phyloP scores from a whole-genome alignment of 1,140 invertebrate species.

The Rhagoletis zephyria region DNA sequence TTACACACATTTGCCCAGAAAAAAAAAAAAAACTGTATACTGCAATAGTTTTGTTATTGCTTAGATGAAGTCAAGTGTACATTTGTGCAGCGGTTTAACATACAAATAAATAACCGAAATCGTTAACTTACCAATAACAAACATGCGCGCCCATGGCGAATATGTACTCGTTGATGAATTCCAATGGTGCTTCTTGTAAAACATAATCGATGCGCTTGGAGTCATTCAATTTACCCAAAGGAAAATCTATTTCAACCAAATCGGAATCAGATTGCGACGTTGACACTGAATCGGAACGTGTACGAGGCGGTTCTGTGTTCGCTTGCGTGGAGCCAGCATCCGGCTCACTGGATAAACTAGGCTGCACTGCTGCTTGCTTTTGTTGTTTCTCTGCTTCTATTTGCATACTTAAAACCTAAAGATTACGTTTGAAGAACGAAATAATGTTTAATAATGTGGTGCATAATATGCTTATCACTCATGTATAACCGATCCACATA shows the following conservation, averaged over 20 bases:
- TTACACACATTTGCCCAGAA: too few species aligned
- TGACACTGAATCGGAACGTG: conserved; percentile 67
- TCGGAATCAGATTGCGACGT: conserved; percentile 73
- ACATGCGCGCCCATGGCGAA: conserved; percentile 95
- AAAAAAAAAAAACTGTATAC: too few species aligned
- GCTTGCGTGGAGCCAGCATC: conserved; percentile 26
- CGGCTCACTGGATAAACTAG: neutral
- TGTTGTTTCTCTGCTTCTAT: conserved; percentile 73
- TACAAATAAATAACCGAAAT: too few species aligned
- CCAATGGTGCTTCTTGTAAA: conserved; percentile 94
- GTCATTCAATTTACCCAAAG: conserved; percentile 87
- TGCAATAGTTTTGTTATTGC: too few species aligned
- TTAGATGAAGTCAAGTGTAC: too few species aligned
- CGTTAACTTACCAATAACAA: conserved; percentile 88
- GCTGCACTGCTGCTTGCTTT: conserved; percentile 47
- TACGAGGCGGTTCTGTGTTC: conserved; percentile 56
- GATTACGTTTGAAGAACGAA: conserved; percentile 10
- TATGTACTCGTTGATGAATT: conserved; percentile 97
- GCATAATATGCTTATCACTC: too few species aligned
- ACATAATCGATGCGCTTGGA: conserved; percentile 95
- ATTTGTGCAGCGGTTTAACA: too few species aligned
- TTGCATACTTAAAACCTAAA: conserved; percentile 65
- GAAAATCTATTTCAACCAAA: conserved; percentile 74
- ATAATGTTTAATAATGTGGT: neutral
- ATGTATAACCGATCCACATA: too few species aligned